phyloP scores from a whole-genome alignment of 1,140 invertebrate species.

The Diachasma alloeum region DNA sequence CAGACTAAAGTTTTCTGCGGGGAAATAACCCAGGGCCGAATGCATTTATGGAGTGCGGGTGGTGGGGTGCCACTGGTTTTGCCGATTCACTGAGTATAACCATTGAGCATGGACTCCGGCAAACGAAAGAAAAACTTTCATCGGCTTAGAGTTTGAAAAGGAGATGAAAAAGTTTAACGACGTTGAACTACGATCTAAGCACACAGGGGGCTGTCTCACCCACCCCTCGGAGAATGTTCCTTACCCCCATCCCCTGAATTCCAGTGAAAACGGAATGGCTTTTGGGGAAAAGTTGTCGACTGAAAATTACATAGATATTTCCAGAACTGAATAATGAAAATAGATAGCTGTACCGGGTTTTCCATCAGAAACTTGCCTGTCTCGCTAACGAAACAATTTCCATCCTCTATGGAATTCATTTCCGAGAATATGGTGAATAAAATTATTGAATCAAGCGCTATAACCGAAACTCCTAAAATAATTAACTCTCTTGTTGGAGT shows the following conservation, averaged over 20 bases:
- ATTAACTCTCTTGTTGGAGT: too few species aligned
- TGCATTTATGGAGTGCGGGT: constrained; percentile 54
- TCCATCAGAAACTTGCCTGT: too few species aligned
- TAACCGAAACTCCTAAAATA: too few species aligned
- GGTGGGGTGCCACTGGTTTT: constrained; percentile 21
- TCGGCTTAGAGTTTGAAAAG: constrained; percentile 56
- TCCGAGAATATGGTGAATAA: too few species aligned
- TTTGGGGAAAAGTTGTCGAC: neutral
- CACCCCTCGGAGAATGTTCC: neutral
- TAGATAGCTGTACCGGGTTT: too few species aligned
- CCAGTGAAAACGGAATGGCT: neutral
- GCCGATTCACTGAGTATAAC: constrained; percentile 4
- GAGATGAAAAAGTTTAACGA: constrained; percentile 62
- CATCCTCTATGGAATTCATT: too few species aligned
- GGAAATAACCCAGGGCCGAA: constrained; percentile 30
- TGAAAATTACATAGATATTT: too few species aligned
- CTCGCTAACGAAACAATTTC: too few species aligned
- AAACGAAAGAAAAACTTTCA: constrained; percentile 54
- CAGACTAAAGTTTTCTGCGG: neutral
- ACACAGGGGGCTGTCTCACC: neutral
- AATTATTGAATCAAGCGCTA: too few species aligned
- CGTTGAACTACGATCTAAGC: constrained; percentile 49
- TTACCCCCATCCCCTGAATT: neutral
- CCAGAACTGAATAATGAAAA: too few species aligned
- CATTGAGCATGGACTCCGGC: neutral